Evolutionary conservation across 1,140 invertebrate species (phyloP).

Genomic region (Aphaenogaster rudis): DNA sequence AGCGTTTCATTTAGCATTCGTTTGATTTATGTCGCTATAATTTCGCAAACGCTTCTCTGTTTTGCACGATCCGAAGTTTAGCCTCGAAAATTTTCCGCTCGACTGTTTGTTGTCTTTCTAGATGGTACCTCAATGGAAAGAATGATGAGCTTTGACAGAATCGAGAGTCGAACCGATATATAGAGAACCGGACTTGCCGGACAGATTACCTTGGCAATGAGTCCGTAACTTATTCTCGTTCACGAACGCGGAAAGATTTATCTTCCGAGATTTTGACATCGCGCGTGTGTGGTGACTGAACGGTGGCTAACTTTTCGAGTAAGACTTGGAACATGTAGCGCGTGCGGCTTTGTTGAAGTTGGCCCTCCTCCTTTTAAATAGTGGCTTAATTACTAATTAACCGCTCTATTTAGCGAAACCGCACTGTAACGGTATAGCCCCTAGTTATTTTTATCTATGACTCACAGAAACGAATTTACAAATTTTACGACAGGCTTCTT

Average conservation of each 20-base stretch:
- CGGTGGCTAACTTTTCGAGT: conserved; percentile 28
- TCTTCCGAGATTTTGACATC: conserved; percentile 68
- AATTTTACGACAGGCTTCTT: background rate
- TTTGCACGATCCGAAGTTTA: background rate
- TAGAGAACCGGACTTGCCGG: conserved; percentile 53
- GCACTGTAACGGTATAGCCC: background rate
- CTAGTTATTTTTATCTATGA: conserved; percentile 23
- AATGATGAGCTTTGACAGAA: conserved; percentile 27
- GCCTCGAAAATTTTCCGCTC: background rate
- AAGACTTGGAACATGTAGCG: conserved; percentile 33
- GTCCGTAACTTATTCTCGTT: conserved; percentile 79
- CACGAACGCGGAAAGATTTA: conserved; percentile 72
- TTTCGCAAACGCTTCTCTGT: conserved; percentile 1
- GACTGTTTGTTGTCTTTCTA: conserved; percentile 14
- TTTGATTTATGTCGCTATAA: conserved; percentile 14
- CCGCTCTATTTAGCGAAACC: conserved; percentile 28
- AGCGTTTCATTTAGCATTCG: background rate
- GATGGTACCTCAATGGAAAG: background rate
- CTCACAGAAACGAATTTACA: conserved; percentile 1
- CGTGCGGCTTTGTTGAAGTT: conserved; percentile 54
- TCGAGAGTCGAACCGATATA: conserved; percentile 34
- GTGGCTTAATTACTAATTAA: conserved; percentile 46
- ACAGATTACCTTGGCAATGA: conserved; percentile 82
- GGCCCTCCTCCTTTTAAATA: conserved; percentile 17
- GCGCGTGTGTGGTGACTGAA: background rate